phyloP scores from a whole-genome alignment of 2,888 invertebrate genomes.

The Eupeodes latifasciatus region DNA sequence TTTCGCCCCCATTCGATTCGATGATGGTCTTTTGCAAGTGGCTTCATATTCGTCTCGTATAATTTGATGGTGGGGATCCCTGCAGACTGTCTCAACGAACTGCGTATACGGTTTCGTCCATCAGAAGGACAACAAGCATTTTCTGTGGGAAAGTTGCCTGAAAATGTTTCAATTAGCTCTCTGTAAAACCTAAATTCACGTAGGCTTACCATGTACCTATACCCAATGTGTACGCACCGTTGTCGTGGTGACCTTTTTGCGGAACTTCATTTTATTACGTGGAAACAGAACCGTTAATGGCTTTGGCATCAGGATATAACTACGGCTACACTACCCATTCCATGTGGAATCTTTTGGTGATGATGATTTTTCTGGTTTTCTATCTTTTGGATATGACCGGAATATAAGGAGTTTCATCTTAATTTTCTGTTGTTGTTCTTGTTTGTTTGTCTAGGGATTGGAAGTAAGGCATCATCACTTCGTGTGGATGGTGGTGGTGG shows the following conservation, averaged over 20 bases:
- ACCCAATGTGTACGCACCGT: not conserved
- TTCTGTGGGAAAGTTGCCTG: conserved; percentile 63
- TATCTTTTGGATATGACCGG: conserved; percentile 42
- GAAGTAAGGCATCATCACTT: conserved; percentile 15
- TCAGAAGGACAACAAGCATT: conserved; percentile 40
- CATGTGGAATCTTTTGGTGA: conserved; percentile 42
- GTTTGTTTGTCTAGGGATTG: conserved; percentile 38
- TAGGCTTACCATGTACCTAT: conserved; percentile 14
- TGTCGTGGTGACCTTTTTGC: conserved; percentile 73
- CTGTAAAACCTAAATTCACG: conserved; percentile 11
- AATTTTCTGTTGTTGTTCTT: conserved; percentile 66
- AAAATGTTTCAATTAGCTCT: conserved; percentile 73
- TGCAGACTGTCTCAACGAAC: conserved; percentile 1
- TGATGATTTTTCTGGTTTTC: conserved; percentile 73
- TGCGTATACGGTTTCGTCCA: not conserved
- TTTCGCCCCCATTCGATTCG: not conserved
- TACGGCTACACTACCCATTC: conserved; percentile 22
- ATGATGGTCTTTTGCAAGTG: conserved; percentile 31
- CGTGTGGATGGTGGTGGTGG: not conserved
- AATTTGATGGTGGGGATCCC: conserved; percentile 26
- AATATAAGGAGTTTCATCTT: conserved; percentile 66
- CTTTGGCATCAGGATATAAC: conserved; percentile 63
- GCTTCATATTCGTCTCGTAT: not conserved
- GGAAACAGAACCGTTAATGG: conserved; percentile 78
- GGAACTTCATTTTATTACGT: conserved; percentile 78